Evolutionary conservation across 1,140 invertebrate species (phyloP).

Genomic region (Euglossa dilemma): DNA sequence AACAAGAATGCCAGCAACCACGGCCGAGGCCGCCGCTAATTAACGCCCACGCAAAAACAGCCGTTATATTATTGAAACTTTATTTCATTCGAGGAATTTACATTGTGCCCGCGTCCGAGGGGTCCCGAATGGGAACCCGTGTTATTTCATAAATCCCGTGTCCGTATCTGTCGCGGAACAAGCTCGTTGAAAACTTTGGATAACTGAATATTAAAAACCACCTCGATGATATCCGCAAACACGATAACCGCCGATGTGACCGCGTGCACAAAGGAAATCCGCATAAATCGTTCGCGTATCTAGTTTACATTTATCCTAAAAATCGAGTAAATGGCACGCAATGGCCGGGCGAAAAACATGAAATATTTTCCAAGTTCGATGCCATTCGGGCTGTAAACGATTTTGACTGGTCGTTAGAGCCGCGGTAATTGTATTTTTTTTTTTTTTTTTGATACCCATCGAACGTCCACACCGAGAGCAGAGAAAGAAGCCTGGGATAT

Average conservation of each 20-base stretch:
- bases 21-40: background rate
- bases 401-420: background rate
- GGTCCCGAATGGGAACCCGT: background rate
- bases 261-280: background rate
- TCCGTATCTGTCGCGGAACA: constrained; percentile 10
- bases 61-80: constrained; percentile 10
- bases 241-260: constrained; percentile 30
- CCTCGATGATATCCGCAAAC: constrained; percentile 51
- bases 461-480: too few relatives aligned
- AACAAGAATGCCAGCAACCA: background rate
- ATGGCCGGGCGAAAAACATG: background rate
- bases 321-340: background rate
- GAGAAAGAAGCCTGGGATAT: too few relatives aligned
- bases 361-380: background rate
- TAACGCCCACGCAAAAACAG: constrained; percentile 11
- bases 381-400: background rate
- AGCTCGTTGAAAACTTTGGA: constrained; percentile 50
- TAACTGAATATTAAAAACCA: constrained; percentile 61
- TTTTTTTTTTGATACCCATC: background rate
- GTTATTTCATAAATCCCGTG: constrained; percentile 15
- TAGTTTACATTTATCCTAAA: background rate
- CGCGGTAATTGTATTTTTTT: background rate
- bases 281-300: constrained; percentile 7
- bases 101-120: background rate
- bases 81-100: constrained; percentile 22